Percentiles rank a stretch among this genome's conserved stretches.
Evolutionary conservation across 2,113 vertebrate genomes (phyloP).

Genomic region (Ancistrus triradiatus): DNA sequence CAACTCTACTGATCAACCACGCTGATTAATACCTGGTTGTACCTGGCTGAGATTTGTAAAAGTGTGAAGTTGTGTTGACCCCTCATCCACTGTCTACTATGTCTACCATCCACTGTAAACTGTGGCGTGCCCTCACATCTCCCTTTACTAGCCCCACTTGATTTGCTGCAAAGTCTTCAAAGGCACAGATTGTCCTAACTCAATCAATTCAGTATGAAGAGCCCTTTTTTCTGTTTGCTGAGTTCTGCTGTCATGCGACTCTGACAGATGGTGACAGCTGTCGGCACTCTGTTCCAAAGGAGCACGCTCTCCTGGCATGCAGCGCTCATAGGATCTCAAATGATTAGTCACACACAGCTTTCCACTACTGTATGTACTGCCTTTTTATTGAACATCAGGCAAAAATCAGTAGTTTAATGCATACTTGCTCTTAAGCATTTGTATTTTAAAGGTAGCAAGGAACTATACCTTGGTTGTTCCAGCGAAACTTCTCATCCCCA

Average conservation of each 20-base stretch:
- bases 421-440: background rate
- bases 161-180: conserved; percentile 10
- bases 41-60: conserved; percentile 28
- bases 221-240: conserved; percentile 28
- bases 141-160: conserved; percentile 13
- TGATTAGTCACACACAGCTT: background rate
- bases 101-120: no score
- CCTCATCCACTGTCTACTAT: conserved; percentile 27
- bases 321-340: background rate
- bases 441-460: background rate
- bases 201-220: conserved; percentile 51
- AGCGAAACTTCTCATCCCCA: conserved; percentile 94
- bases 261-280: conserved; percentile 34
- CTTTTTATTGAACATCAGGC: background rate
- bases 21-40: conserved; percentile 30
- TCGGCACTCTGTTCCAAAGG: conserved; percentile 4
- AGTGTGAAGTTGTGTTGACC: no score
- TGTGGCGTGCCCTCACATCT: conserved; percentile 17
- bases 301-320: conserved; percentile 10
- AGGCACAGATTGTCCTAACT: conserved; percentile 35
- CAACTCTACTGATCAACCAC: conserved; percentile 18
- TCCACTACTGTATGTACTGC: background rate
- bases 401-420: background rate
- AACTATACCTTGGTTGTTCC: conserved; percentile 93
- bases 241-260: conserved; percentile 7